Evolutionary conservation across 2,888 invertebrate genomes (phyloP).

Genomic region (Microctonus brassicae): DNA sequence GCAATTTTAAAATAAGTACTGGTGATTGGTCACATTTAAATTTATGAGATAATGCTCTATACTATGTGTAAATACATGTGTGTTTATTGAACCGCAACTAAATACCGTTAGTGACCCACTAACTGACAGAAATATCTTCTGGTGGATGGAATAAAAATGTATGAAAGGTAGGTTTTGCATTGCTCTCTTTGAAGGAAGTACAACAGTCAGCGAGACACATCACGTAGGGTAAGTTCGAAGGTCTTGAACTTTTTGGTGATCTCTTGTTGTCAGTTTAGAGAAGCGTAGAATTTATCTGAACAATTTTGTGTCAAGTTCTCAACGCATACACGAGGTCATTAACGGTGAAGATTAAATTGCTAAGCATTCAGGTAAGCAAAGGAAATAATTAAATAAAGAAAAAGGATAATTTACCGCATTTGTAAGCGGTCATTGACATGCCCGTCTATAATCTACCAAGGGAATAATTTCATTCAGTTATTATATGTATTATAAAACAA

Average conservation of each 20-base stretch:
- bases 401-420: neutral
- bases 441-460: neutral
- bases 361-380: slow-evolving; percentile 14
- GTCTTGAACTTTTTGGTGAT: neutral
- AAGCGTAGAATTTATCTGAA: neutral
- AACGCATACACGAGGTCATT: neutral
- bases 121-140: slow-evolving; percentile 57
- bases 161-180: slow-evolving; percentile 34
- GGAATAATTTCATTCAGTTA: neutral
- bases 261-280: slow-evolving; percentile 14
- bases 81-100: slow-evolving; percentile 64
- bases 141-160: neutral
- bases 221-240: slow-evolving; percentile 41
- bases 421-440: slow-evolving; percentile 9
- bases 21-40: neutral
- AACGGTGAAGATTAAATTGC: slow-evolving; percentile 33
- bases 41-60: neutral
- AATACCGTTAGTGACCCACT: slow-evolving; percentile 68
- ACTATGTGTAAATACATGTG: slow-evolving; percentile 37
- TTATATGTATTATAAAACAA: neutral
- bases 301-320: neutral
- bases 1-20: neutral
- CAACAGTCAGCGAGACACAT: slow-evolving; percentile 46
- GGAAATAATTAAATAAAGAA: too few species aligned
- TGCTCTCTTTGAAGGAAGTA: slow-evolving; percentile 31